phyloP scores from a whole-genome alignment of 2,888 invertebrate genomes.

The Lysandra coridon region DNA sequence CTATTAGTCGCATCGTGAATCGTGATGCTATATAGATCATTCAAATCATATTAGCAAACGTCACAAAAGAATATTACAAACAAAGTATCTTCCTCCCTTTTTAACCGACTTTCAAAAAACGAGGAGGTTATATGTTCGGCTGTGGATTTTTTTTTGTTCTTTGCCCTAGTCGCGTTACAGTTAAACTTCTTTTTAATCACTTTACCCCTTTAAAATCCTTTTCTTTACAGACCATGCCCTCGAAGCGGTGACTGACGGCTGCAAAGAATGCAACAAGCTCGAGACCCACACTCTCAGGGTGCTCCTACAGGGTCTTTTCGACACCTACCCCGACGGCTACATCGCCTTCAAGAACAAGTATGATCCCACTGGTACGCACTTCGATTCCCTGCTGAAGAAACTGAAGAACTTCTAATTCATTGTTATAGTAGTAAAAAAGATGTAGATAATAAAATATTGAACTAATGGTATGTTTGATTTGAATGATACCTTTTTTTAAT shows the following conservation, averaged over 20 bases:
- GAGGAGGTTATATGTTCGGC: too few relatives aligned
- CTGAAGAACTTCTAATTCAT: constrained; percentile 13
- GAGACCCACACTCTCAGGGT: constrained; percentile 21
- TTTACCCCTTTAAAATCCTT: neutral
- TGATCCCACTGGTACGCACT: constrained; percentile 17
- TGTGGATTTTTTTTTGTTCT: too few relatives aligned
- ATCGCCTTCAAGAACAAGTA: constrained; percentile 11
- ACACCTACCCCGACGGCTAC: constrained; percentile 22
- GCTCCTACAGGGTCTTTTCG: neutral
- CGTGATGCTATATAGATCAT: too few relatives aligned
- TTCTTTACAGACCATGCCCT: constrained; percentile 9
- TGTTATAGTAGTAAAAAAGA: neutral
- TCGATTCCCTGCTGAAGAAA: constrained; percentile 1
- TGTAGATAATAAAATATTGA: neutral
- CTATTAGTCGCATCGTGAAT: too few relatives aligned
- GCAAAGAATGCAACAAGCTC: constrained; percentile 16
- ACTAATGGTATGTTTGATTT: neutral
- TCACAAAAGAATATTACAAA: too few relatives aligned
- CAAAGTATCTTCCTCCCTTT: too few relatives aligned
- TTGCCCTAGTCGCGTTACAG: too few relatives aligned
- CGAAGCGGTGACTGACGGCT: constrained; percentile 19
- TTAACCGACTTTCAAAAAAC: too few relatives aligned
- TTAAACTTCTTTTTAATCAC: too few relatives aligned
- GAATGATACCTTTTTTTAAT: neutral
- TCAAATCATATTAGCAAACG: too few relatives aligned